A percentile compares a stretch with the other conserved stretches of the same genome.
Evolutionary conservation across 1,140 invertebrate genomes (phyloP).

Genomic region (Phocides pigmalion): DNA sequence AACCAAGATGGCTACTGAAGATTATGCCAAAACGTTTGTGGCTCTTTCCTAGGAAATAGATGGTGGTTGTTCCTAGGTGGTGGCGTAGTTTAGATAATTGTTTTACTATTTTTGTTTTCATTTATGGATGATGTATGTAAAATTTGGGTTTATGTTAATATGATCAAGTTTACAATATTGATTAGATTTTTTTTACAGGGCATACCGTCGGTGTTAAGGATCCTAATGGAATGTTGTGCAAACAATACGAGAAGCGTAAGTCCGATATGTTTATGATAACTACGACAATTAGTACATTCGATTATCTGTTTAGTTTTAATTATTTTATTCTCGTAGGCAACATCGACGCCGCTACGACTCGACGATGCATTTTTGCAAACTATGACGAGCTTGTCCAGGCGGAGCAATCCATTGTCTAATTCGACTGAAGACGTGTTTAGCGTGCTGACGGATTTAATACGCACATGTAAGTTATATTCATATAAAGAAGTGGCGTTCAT

Average conservation of each 20-base stretch:
- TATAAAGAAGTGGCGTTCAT: too few relatives aligned
- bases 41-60: too few relatives aligned
- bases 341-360: neutral
- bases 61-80: too few relatives aligned
- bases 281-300: neutral
- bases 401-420: neutral
- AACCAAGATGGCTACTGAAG: too few relatives aligned
- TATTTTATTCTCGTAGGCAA: neutral
- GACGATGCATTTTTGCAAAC: constrained; percentile 10
- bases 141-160: too few relatives aligned
- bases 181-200: constrained; percentile 20
- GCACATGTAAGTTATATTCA: constrained; percentile 7
- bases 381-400: neutral
- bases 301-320: neutral
- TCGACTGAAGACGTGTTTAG: neutral
- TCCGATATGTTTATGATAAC: neutral
- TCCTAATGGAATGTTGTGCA: neutral
- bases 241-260: constrained; percentile 1
- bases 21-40: too few relatives aligned
- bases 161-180: too few relatives aligned
- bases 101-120: too few relatives aligned
- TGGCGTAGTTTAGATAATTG: too few relatives aligned
- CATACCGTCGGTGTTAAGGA: neutral
- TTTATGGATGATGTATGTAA: too few relatives aligned
- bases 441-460: neutral